A percentile compares a stretch with the other conserved stretches of the same genome.
phyloP scores from a whole-genome alignment of 2,113 vertebrate species.

The Spermophilus dauricus region DNA sequence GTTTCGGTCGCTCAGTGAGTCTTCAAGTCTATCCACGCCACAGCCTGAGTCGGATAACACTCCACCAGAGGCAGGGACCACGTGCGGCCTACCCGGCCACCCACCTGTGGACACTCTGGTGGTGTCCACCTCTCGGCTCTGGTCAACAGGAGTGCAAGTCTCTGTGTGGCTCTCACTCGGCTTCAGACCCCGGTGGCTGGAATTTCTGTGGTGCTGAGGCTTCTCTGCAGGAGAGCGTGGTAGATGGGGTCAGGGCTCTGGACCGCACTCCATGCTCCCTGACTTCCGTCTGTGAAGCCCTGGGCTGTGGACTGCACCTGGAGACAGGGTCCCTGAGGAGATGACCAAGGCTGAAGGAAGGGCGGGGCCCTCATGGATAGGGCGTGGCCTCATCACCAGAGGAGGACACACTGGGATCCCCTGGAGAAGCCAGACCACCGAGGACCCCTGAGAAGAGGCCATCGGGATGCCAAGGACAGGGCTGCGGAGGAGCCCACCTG shows the following conservation, averaged over 20 bases:
- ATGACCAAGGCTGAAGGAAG: too few species aligned
- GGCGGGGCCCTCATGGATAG: too few species aligned
- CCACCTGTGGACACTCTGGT: accelerated
- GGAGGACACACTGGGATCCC: background rate
- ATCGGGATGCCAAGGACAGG: too few species aligned
- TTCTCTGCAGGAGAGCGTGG: background rate
- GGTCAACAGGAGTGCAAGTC: accelerated
- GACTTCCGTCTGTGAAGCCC: background rate
- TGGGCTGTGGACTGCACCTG: background rate
- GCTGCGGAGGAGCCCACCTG: background rate
- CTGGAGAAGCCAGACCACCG: background rate
- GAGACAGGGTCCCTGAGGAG: background rate
- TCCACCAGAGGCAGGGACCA: too few species aligned
- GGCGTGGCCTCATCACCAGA: background rate
- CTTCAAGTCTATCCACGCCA: accelerated
- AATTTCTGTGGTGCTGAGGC: too few species aligned
- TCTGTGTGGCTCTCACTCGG: background rate
- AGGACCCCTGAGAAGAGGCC: background rate
- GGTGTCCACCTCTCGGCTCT: background rate
- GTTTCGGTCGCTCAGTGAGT: background rate
- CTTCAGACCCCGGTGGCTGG: accelerated
- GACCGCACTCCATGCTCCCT: background rate
- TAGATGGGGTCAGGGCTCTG: background rate
- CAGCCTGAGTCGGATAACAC: accelerated
- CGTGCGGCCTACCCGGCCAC: accelerated